phyloP scores from a whole-genome alignment of 2,797 vertebrate species.

The Pipistrellus pygmaeus region DNA sequence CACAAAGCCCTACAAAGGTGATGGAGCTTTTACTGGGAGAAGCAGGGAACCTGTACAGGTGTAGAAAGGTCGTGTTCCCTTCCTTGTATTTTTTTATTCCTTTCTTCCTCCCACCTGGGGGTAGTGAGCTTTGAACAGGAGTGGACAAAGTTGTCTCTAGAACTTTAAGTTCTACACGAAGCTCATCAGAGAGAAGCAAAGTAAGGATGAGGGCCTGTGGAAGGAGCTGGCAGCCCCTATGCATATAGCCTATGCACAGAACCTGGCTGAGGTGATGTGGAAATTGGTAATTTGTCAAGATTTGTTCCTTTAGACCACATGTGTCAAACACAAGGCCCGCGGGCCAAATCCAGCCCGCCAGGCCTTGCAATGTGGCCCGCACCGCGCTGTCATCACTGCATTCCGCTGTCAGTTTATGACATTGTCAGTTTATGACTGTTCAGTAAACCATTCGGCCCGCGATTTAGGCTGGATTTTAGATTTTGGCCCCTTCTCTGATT shows the following conservation, averaged over 20 bases:
- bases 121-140: not conserved
- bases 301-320: not conserved
- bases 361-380: no score
- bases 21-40: not conserved
- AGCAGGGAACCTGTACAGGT: not conserved
- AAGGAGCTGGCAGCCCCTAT: not conserved
- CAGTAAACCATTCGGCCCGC: no score
- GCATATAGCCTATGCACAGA: not conserved
- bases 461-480: no score
- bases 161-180: accelerated
- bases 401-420: no score
- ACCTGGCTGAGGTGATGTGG: not conserved
- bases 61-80: not conserved
- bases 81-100: not conserved
- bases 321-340: no score
- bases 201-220: not conserved
- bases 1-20: not conserved
- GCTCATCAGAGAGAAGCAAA: not conserved
- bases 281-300: not conserved
- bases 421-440: no score
- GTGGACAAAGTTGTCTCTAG: not conserved
- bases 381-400: no score
- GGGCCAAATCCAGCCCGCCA: no score
- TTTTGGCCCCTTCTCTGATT: no score
- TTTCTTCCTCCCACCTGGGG: not conserved